Base-by-base conservation (phyloP, 2,888 invertebrate genomes). In the Metellina segmentata region DNA sequence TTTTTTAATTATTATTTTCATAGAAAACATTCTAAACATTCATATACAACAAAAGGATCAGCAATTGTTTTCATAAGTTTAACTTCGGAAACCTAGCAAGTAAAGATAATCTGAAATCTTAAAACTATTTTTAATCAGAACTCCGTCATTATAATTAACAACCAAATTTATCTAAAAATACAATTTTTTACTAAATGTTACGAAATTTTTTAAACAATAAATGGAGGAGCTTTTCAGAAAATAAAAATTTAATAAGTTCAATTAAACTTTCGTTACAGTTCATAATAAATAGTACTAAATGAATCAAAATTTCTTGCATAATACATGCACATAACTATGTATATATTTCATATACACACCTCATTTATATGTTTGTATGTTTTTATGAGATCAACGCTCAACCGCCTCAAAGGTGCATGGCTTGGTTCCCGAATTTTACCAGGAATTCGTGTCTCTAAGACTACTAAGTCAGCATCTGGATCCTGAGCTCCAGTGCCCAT, bases 311-410 rank as follows among this genome's bases (percentile, higher is more conserved):
- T 19, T n/a, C n/a, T 16, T 71, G 6, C 19, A 19, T 48, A 20
- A 74, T 11, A 74, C 5, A 74, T 11, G 13, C 19, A 48, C 48
- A 20, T 34, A 34, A 72, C 8, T 8, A 74, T 74, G 20, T 13
- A 74, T 74, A 11, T 74, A 20, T 13, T 9, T 74, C 5, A 19
- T n/a, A 7, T 70, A 61, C 82, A 34, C 96, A 99, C 99, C 98
- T 99, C 99, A 96, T 99, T 99, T 96, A 99, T 99, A 96, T 99
- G 98, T 96, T 99, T 99, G 96, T 99, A 99, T 94, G 99, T 99
- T 96, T 99, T 99, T 96, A 99, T 99, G 96, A 99, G 97, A 96
- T 99, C 99, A 95, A 99, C 99, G 95, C 98, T 98, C 95, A 99
- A 97, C 96, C 99, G 99, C 94, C 99, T 96, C 94, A 99, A 96